Conservation (phyloP, 2,888 invertebrate genomes). For the Plemyria rubiginata region DNA sequence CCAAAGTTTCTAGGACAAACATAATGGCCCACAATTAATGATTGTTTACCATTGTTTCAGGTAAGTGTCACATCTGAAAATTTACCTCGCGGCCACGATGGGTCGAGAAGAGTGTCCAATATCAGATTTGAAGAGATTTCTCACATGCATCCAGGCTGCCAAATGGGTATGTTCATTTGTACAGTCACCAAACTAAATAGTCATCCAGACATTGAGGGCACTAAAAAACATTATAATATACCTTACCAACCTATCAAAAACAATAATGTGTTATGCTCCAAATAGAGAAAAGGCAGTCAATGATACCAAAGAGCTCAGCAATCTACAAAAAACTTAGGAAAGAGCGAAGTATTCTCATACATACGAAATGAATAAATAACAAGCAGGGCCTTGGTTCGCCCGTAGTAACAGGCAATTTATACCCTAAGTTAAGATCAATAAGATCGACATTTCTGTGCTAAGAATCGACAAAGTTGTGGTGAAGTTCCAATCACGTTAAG, state of each 20-base stretch:
- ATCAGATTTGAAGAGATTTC: constrained; percentile 6
- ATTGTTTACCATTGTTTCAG: constrained; percentile 39
- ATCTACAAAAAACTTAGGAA: neutral
- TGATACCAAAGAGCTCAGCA: neutral
- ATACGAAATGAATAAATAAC: too few relatives aligned
- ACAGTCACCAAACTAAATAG: neutral
- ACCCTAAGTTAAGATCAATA: too few relatives aligned
- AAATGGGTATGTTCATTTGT: constrained; percentile 36
- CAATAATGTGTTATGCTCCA: neutral
- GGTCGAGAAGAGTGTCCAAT: constrained; percentile 12
- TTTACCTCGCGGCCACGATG: neutral
- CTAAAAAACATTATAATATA: too few relatives aligned
- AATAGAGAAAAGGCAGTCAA: neutral
- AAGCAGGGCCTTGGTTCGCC: too few relatives aligned
- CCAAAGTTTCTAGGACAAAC: constrained; percentile 8
- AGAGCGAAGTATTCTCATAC: too few relatives aligned
- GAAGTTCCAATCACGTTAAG: too few relatives aligned
- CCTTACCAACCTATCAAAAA: neutral
- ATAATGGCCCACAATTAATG: constrained; percentile 6
- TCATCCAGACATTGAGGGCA: too few relatives aligned
- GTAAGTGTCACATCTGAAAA: constrained; percentile 37
- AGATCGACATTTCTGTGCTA: too few relatives aligned
- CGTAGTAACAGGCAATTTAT: too few relatives aligned
- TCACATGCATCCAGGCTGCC: constrained; percentile 26
- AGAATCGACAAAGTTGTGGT: too few relatives aligned